Base-by-base conservation (phyloP, 2,113 vertebrate genomes). In the Gobiocypris rarus region DNA sequence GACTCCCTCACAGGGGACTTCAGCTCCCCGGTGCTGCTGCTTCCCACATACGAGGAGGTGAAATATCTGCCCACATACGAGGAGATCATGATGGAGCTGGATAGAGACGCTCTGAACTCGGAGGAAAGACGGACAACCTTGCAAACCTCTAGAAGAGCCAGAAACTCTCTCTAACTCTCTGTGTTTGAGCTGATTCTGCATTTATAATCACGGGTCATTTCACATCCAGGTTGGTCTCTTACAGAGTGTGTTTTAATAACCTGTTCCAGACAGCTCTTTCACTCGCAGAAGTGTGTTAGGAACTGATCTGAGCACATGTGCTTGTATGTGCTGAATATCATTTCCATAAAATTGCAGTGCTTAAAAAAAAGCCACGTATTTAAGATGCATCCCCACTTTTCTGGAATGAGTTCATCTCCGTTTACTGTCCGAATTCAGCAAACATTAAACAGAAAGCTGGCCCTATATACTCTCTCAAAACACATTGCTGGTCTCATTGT, bases 51-150 rank as follows among this genome's bases (percentile, higher is more conserved):
- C 90, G 97, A 99, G 61, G 95, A 98, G 92, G 97, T 99, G 82
- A 98, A 97, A 84, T 93, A 97, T 56, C 87, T 98, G 84, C 97
- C 97, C 76, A 97, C 96, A 69, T 98, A 99, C 41, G 97, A 98
- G 90, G 97, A 99, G 63, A 97, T 94, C 91, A 95, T 97, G 96
- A 93, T 94, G 86, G 94, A 96, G 87, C 93, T 94, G 90, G 90
- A 90, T 5, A n/a, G 17, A 80, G 61, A 50, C n/a, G 0, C 8
- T 63, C 19, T 45, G 38, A 45, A 28, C 34, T 8, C 43, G 5
- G 90, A 93, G n/a, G 91, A 88, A 82, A 88, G 89, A 26, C 86
- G 71, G 87, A 86, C 89, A 71, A 88, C 87, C 75, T 75, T 85
- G 81, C 87, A 91, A 38, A 84, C 65, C 84, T 52, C 90, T 88